Percentiles rank a stretch among this genome's conserved stretches.
Evolutionary conservation across 2,113 vertebrate genomes (phyloP).

Genomic region (Oryzias melastigma): DNA sequence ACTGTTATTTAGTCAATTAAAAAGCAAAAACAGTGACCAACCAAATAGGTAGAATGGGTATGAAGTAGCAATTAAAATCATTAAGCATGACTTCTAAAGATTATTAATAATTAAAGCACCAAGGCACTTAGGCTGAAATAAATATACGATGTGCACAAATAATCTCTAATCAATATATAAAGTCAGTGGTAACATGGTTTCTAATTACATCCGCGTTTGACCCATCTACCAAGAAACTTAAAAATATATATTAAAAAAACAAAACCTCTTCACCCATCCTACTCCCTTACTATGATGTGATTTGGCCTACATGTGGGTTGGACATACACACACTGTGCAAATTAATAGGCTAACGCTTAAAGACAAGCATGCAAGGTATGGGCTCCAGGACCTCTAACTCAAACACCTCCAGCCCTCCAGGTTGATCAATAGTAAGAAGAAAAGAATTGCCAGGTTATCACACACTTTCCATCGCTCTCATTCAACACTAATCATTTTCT

Average conservation of each 20-base stretch:
- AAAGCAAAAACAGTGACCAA: not conserved
- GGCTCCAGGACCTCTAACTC: constrained; percentile 59
- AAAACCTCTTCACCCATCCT: constrained; percentile 50
- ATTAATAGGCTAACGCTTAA: constrained; percentile 61
- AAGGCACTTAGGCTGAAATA: constrained; percentile 33
- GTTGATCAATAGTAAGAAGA: constrained; percentile 71
- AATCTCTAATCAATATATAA: constrained; percentile 63
- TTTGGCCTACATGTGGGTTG: constrained; percentile 54
- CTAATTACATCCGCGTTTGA: constrained; percentile 68
- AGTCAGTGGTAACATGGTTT: constrained; percentile 50
- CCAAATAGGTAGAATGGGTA: constrained; percentile 1
- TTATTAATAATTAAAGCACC: constrained; percentile 57
- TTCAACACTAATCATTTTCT: constrained; percentile 62
- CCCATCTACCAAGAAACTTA: constrained; percentile 54
- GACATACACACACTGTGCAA: constrained; percentile 33
- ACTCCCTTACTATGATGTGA: constrained; percentile 52
- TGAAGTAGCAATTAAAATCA: constrained; percentile 25
- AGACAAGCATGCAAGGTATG: constrained; percentile 57
- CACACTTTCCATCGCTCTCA: constrained; percentile 48
- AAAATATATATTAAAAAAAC: not conserved
- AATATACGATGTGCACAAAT: constrained; percentile 60
- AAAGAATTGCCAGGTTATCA: constrained; percentile 53
- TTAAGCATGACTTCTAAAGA: not conserved
- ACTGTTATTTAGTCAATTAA: not conserved
- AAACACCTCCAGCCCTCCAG: constrained; percentile 52